These are phyloP conservation scores for Erpetoichthys calabaricus DNA, from an alignment of 2,797 vertebrate genomes.

Conservation along the genomic window DNA sequence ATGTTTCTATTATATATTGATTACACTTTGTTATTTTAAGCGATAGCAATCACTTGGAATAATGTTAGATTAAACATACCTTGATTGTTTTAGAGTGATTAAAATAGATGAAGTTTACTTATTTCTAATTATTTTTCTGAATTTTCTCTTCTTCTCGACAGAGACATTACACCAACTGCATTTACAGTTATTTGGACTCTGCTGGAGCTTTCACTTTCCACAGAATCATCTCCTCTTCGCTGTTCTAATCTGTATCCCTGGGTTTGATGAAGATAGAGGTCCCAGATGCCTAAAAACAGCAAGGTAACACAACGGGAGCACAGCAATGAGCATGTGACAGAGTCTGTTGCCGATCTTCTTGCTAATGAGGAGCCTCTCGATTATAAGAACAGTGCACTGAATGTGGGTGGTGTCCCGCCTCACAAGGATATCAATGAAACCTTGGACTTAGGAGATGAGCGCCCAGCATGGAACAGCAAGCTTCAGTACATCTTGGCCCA, in stretches of 20 bases:
- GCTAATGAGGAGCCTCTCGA: slow-evolving; percentile 87
- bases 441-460: slow-evolving; percentile 58
- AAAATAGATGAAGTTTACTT: no score
- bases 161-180: no score
- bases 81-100: no score
- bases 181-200: no score
- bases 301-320: slow-evolving; percentile 87
- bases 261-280: background rate
- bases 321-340: slow-evolving; percentile 88
- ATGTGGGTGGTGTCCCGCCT: slow-evolving; percentile 49
- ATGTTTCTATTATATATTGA: no score
- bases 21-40: no score
- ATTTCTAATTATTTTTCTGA: no score
- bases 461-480: slow-evolving; percentile 93
- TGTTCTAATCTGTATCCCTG: slow-evolving; percentile 7
- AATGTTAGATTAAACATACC: no score
- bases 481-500: slow-evolving; percentile 92
- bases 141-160: no score
- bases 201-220: background rate
- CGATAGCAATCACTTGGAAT: no score
- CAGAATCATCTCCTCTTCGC: background rate
- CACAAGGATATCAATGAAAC: slow-evolving; percentile 45
- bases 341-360: slow-evolving; percentile 89
- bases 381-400: slow-evolving; percentile 84
- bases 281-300: slow-evolving; percentile 85